These are phyloP conservation scores for Drosophila grimshawi DNA, from an alignment of 1,140 invertebrate species.

Conservation along the genomic window DNA sequence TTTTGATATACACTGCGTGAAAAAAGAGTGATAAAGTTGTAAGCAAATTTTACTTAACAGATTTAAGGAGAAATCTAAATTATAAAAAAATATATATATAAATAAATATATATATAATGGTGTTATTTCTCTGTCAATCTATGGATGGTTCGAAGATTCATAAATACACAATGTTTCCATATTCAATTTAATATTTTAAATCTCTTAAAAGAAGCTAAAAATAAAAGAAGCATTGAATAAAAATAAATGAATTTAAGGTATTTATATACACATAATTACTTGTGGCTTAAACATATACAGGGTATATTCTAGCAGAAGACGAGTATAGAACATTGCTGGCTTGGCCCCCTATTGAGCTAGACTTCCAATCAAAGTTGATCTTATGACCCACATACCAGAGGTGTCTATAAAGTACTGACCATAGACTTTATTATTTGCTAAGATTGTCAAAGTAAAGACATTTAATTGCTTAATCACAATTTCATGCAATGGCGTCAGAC, in stretches of 20 bases:
- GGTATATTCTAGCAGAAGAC: not conserved
- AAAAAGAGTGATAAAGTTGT: not conserved
- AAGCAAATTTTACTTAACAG: not conserved
- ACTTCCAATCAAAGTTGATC: slow-evolving; percentile 31
- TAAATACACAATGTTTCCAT: no score
- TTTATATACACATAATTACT: no score
- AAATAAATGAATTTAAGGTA: no score
- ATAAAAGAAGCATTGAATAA: no score
- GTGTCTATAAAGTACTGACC: slow-evolving; percentile 25
- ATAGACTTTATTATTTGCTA: slow-evolving; percentile 63
- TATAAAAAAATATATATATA: no score
- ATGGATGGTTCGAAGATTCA: no score
- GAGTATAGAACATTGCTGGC: not conserved
- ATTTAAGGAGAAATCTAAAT: not conserved
- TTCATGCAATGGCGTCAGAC: slow-evolving; percentile 13
- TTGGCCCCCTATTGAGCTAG: not conserved
- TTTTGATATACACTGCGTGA: slow-evolving; percentile 1
- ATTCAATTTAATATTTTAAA: no score
- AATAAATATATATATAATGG: no score
- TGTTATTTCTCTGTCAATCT: no score
- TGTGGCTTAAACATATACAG: not conserved
- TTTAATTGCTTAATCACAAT: slow-evolving; percentile 59
- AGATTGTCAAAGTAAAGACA: slow-evolving; percentile 59
- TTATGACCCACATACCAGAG: slow-evolving; percentile 63
- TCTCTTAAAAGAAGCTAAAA: no score